A percentile compares a stretch with the other conserved stretches of the same genome.
phyloP scores from a whole-genome alignment of 2,113 vertebrate species.

The Cricetomys ansorgei region DNA sequence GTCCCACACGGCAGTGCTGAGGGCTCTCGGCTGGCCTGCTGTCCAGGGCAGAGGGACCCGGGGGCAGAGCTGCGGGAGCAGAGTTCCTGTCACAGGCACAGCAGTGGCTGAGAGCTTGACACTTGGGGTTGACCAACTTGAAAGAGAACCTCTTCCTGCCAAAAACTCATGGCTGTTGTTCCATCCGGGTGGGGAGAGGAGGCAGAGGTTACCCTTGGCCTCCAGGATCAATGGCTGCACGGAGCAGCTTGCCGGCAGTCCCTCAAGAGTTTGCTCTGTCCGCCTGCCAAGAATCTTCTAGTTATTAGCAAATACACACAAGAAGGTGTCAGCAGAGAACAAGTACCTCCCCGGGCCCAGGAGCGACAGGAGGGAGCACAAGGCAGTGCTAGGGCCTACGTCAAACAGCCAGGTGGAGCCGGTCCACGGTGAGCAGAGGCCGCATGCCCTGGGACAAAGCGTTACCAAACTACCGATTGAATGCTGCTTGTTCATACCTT shows the following conservation, averaged over 20 bases:
- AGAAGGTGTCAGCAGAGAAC: conserved; percentile 60
- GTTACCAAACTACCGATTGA: not conserved
- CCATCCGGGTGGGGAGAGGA: not conserved
- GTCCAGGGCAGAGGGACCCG: not conserved
- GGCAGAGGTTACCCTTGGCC: not conserved
- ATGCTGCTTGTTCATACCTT: not conserved
- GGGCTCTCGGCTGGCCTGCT: not conserved
- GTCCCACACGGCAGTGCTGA: not conserved
- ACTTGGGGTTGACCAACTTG: not conserved
- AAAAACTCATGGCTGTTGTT: not conserved
- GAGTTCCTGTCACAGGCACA: not conserved
- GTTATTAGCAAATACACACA: conserved; percentile 76
- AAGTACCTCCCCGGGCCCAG: conserved; percentile 31
- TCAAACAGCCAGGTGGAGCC: not conserved
- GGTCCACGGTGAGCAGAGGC: not conserved
- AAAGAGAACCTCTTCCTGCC: not conserved
- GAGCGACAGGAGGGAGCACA: not conserved
- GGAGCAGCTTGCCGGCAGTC: conserved; percentile 71
- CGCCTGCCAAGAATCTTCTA: conserved; percentile 74
- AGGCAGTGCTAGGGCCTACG: not conserved
- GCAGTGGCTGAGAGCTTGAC: not conserved
- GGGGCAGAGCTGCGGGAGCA: not conserved
- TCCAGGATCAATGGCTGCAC: not conserved
- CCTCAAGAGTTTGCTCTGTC: conserved; percentile 64
- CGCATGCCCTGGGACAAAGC: not conserved